Evolutionary conservation across 1,140 invertebrate species (phyloP).

Genomic region (Globodera rostochiensis): DNA sequence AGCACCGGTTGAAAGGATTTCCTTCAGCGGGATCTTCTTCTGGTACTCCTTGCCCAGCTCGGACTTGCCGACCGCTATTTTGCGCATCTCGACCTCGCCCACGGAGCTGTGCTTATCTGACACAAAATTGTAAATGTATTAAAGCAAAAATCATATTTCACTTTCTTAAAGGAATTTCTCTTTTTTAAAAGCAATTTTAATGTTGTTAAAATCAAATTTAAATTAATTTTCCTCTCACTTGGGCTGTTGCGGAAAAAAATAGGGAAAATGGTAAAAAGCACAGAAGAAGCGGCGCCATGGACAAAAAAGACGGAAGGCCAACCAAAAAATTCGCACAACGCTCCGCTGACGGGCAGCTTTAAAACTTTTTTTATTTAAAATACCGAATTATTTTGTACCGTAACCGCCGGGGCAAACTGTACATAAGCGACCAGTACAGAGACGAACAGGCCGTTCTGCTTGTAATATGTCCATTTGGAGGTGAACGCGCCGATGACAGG

Average conservation of each 20-base stretch:
- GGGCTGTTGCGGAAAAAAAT: slow-evolving; percentile 62
- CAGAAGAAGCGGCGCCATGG: slow-evolving; percentile 47
- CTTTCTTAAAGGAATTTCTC: no score
- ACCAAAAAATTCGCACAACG: slow-evolving; percentile 43
- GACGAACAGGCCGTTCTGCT: slow-evolving; percentile 60
- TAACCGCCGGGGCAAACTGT: slow-evolving; percentile 54
- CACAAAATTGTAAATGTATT: slow-evolving; percentile 25
- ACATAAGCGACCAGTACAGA: slow-evolving; percentile 56
- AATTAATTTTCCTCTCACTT: slow-evolving; percentile 15
- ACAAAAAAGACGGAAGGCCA: slow-evolving; percentile 64
- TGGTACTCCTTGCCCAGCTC: slow-evolving; percentile 50
- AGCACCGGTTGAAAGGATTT: slow-evolving; percentile 49
- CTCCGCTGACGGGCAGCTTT: slow-evolving; percentile 57
- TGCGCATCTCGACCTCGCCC: slow-evolving; percentile 52
- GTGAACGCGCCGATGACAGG: slow-evolving; percentile 63
- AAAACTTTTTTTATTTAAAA: slow-evolving; percentile 3
- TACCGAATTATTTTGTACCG: slow-evolving; percentile 32
- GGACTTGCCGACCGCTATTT: slow-evolving; percentile 60
- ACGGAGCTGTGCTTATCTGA: slow-evolving; percentile 62
- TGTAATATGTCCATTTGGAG: slow-evolving; percentile 63
- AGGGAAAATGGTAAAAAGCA: slow-evolving; percentile 56
- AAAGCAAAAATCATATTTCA: no score
- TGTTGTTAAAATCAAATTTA: no score
- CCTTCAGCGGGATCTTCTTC: slow-evolving; percentile 53
- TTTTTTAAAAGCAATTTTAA: slow-evolving; percentile 15